These are phyloP conservation scores for Cavia aperea DNA, from an alignment of 2,113 vertebrate genomes.

Conservation along the genomic window DNA sequence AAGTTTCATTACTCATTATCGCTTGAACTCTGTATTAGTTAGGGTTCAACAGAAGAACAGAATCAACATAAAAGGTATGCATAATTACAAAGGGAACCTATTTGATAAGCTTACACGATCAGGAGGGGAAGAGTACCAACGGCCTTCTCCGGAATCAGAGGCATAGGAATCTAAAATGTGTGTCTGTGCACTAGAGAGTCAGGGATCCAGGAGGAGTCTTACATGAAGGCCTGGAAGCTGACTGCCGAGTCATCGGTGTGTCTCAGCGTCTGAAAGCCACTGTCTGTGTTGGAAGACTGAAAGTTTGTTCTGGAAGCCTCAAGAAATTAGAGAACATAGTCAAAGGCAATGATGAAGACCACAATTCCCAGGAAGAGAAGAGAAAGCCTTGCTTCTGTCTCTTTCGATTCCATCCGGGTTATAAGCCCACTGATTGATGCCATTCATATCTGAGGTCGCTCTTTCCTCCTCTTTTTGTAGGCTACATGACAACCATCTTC, in stretches of 20 bases:
- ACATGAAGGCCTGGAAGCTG: neutral
- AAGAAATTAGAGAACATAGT: neutral
- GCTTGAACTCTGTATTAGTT: neutral
- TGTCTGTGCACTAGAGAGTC: neutral
- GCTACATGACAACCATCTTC: neutral
- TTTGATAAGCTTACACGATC: neutral
- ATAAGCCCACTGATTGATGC: neutral
- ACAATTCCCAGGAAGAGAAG: neutral
- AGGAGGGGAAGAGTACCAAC: neutral
- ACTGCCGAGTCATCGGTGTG: neutral
- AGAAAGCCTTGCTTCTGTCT: neutral
- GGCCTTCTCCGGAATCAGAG: neutral
- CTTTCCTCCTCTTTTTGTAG: neutral
- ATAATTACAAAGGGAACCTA: neutral
- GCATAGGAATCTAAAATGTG: neutral
- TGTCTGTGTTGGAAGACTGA: neutral
- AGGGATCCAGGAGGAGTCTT: neutral
- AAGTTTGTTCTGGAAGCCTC: neutral
- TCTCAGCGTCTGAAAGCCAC: neutral
- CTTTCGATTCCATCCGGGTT: neutral
- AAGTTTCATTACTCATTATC: neutral
- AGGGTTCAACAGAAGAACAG: neutral
- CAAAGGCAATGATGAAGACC: neutral
- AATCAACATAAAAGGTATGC: neutral
- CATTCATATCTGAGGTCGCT: neutral